phyloP scores from a whole-genome alignment of 2,797 vertebrate genomes.

The Poecilia velifera region DNA sequence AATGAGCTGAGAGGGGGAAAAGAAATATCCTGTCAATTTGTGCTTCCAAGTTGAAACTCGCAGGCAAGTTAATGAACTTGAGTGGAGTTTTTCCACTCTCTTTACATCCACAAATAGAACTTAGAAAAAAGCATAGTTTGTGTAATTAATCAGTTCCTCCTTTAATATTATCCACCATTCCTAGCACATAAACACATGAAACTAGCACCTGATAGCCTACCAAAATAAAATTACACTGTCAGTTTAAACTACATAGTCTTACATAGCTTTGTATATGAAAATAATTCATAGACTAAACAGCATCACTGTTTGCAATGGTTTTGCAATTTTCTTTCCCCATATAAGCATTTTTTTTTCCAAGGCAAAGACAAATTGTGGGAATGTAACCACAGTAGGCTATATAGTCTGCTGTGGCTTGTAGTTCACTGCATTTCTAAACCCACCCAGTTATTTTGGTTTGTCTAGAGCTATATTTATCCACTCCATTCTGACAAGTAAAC shows the following conservation, averaged over 20 bases:
- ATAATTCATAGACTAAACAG: slow-evolving; percentile 79
- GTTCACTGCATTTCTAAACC: slow-evolving; percentile 86
- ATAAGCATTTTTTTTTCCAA: slow-evolving; percentile 85
- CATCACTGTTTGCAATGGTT: slow-evolving; percentile 82
- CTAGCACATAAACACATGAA: neutral
- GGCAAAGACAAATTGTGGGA: slow-evolving; percentile 85
- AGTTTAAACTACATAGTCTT: slow-evolving; percentile 51
- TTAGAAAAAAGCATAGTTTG: no score
- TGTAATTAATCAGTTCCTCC: neutral
- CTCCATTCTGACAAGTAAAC: slow-evolving; percentile 86
- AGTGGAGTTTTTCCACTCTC: no score
- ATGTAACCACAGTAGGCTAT: slow-evolving; percentile 81
- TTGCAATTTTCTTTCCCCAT: slow-evolving; percentile 85
- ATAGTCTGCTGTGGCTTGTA: slow-evolving; percentile 89
- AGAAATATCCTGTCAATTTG: no score
- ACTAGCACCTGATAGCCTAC: neutral
- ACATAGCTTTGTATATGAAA: slow-evolving; percentile 71
- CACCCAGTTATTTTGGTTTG: slow-evolving; percentile 93
- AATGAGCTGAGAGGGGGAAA: no score
- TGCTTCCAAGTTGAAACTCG: no score
- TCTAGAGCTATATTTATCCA: slow-evolving; percentile 92
- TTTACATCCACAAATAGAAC: no score
- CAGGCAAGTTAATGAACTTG: no score
- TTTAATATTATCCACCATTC: neutral
- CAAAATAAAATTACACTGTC: neutral